Evolutionary conservation across 2,113 vertebrate species (phyloP).

Genomic region (Nettapus auritus): DNA sequence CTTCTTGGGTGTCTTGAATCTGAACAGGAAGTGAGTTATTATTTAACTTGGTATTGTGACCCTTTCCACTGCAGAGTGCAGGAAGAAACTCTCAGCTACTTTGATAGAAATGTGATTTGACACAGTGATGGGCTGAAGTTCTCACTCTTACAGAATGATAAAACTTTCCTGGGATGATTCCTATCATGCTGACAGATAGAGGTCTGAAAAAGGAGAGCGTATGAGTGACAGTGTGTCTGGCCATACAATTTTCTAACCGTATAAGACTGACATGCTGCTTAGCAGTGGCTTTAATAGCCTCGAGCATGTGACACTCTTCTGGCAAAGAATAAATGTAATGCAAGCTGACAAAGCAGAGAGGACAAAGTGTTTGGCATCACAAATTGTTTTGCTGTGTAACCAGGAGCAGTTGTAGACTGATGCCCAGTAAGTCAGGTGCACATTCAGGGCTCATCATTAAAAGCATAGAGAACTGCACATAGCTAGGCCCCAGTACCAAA

Average conservation of each 20-base stretch:
- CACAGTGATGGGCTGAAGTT: background rate
- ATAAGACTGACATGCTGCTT: background rate
- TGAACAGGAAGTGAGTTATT: background rate
- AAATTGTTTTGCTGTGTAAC: background rate
- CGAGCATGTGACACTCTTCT: background rate
- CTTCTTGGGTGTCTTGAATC: background rate
- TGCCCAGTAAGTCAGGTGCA: fast-evolving
- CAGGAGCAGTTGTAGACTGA: background rate
- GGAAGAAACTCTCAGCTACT: background rate
- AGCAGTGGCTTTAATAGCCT: background rate
- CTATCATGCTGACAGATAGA: background rate
- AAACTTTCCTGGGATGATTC: slow-evolving; percentile 10
- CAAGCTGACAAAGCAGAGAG: background rate
- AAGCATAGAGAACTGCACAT: background rate
- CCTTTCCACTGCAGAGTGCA: background rate
- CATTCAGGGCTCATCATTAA: background rate
- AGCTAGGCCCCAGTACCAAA: background rate
- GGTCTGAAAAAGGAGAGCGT: background rate
- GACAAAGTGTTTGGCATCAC: background rate
- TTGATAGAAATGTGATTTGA: slow-evolving; percentile 26
- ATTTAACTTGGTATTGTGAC: background rate
- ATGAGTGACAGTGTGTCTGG: slow-evolving; percentile 9
- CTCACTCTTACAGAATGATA: background rate
- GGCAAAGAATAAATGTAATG: background rate
- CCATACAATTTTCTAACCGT: background rate